phyloP scores from a whole-genome alignment of 2,888 invertebrate species.

The Sesia apiformis region DNA sequence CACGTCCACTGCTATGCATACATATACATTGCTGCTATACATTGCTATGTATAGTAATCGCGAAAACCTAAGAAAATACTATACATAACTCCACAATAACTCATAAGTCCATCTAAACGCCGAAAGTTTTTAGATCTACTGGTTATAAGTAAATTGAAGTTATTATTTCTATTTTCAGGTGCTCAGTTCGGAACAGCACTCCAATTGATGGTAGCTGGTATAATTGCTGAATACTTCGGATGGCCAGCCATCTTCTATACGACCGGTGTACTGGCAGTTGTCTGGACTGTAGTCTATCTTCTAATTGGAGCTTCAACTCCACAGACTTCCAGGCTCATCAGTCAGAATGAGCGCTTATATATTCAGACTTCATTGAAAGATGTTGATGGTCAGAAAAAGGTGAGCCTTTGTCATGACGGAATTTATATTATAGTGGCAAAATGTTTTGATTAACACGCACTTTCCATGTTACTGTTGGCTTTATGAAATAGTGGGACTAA shows the following conservation, averaged over 20 bases:
- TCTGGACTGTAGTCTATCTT: slow-evolving; percentile 74
- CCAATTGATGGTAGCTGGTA: slow-evolving; percentile 78
- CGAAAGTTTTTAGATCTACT: not conserved
- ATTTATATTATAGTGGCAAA: too few relatives aligned
- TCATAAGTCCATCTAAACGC: too few relatives aligned
- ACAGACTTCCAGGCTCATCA: slow-evolving; percentile 70
- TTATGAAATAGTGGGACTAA: too few relatives aligned
- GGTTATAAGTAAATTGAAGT: too few relatives aligned
- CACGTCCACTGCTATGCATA: too few relatives aligned
- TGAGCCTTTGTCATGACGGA: slow-evolving; percentile 3
- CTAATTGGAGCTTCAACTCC: slow-evolving; percentile 80
- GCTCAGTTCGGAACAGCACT: slow-evolving; percentile 83
- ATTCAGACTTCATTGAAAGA: slow-evolving; percentile 74
- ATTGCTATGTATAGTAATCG: too few relatives aligned
- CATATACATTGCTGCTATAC: too few relatives aligned
- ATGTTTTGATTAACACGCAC: too few relatives aligned
- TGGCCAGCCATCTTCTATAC: slow-evolving; percentile 85
- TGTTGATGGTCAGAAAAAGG: slow-evolving; percentile 36
- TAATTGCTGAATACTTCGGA: slow-evolving; percentile 76
- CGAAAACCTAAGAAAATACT: too few relatives aligned
- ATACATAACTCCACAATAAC: too few relatives aligned
- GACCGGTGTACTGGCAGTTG: slow-evolving; percentile 73
- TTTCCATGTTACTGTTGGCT: too few relatives aligned
- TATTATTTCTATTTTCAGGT: slow-evolving; percentile 42
- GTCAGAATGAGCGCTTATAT: slow-evolving; percentile 76